These are phyloP conservation scores for Anabas testudineus DNA, from an alignment of 2,797 vertebrate species.

Conservation along the genomic window DNA sequence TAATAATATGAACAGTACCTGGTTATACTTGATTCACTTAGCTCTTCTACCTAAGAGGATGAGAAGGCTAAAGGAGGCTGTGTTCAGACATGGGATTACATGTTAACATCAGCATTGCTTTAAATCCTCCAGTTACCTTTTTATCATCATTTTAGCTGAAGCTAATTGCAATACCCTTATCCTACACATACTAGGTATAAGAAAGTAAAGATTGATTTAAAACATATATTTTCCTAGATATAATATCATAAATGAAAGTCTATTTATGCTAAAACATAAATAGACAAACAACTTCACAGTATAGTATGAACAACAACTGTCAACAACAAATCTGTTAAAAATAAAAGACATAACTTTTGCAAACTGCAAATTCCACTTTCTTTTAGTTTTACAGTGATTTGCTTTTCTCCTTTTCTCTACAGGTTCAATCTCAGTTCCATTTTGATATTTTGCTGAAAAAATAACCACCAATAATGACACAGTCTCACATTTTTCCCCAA, in stretches of 20 bases:
- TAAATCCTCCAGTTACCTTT: no score
- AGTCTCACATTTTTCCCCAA: conserved; percentile 22
- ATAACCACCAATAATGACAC: conserved; percentile 28
- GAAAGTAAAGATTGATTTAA: background rate
- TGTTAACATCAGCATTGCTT: background rate
- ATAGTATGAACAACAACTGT: background rate
- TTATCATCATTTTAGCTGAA: background rate
- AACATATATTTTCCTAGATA: background rate
- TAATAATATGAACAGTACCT: conserved; percentile 33
- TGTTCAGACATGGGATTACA: no score
- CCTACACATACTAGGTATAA: background rate
- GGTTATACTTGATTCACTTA: conserved; percentile 22
- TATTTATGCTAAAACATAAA: background rate
- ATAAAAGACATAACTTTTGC: background rate
- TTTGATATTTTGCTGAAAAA: conserved; percentile 39
- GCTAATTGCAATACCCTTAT: background rate
- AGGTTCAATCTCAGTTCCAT: conserved; percentile 31
- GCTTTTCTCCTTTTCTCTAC: background rate
- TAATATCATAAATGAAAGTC: background rate
- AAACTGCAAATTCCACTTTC: background rate
- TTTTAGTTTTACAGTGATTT: conserved; percentile 3
- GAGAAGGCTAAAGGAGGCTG: no score
- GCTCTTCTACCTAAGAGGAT: conserved; percentile 5
- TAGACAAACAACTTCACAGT: background rate
- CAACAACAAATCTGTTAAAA: no score